These are phyloP conservation scores for Nymphicus hollandicus DNA, from an alignment of 2,113 vertebrate genomes.

Conservation along the genomic window DNA sequence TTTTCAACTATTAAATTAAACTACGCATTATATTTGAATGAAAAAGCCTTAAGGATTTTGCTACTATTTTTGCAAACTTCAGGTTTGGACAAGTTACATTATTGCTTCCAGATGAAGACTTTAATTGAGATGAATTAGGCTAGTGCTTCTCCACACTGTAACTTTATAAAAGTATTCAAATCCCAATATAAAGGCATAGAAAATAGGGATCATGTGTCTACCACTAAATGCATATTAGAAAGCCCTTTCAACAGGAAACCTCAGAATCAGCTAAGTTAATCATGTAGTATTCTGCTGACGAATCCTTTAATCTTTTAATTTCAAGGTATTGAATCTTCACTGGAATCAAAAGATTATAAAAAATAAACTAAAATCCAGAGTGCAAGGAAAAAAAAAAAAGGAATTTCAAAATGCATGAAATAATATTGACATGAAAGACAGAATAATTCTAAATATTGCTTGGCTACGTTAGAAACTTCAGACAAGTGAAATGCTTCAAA, in stretches of 20 bases:
- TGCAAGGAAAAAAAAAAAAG: neutral
- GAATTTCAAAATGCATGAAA: neutral
- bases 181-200: neutral
- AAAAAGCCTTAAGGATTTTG: neutral
- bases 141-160: neutral
- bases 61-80: neutral
- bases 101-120: slow-evolving; percentile 26
- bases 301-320: slow-evolving; percentile 14
- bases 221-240: neutral
- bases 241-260: neutral
- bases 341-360: neutral
- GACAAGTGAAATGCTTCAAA: neutral
- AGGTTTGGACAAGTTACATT: neutral
- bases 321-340: neutral
- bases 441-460: neutral
- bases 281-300: neutral
- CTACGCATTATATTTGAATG: neutral
- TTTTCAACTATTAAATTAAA: neutral
- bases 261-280: slow-evolving; percentile 14
- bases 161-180: neutral
- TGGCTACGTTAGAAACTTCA: neutral
- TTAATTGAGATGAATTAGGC: slow-evolving; percentile 12
- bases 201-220: neutral
- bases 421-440: neutral
- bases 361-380: neutral